These are phyloP conservation scores for Philonicus albiceps DNA, from an alignment of 2,888 invertebrate species.

Conservation along the genomic window DNA sequence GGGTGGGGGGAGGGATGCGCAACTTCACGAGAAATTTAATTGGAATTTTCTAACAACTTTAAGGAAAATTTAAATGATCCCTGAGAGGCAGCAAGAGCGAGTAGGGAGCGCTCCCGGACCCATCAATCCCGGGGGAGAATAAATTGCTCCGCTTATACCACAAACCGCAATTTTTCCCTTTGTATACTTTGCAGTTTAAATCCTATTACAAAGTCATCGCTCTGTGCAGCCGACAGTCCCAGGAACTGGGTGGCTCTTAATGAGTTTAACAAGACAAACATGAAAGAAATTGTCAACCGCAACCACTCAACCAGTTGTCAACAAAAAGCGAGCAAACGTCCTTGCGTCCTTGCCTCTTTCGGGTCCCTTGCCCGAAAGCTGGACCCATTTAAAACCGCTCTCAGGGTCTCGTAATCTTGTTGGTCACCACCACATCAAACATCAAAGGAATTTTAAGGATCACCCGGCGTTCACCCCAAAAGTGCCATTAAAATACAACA, in stretches of 20 bases:
- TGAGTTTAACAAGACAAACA: conserved; percentile 34
- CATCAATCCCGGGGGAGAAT: conserved; percentile 12
- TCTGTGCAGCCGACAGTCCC: not conserved
- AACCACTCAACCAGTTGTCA: conserved; percentile 29
- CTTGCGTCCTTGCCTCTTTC: not conserved
- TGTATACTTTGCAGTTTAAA: not conserved
- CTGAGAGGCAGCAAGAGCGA: not conserved
- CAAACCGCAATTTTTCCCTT: not conserved
- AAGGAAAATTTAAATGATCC: not conserved
- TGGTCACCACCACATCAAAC: conserved; percentile 47
- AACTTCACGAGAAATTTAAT: not conserved
- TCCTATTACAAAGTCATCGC: conserved; percentile 17
- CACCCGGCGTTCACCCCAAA: conserved; percentile 39
- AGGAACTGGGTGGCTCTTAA: conserved; percentile 6
- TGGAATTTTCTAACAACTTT: conserved; percentile 11
- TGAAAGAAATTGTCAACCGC: conserved; percentile 25
- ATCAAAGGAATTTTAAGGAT: conserved; percentile 49
- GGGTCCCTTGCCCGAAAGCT: not conserved
- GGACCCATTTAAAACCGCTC: not conserved
- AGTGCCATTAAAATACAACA: conserved; percentile 45
- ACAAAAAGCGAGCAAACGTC: conserved; percentile 1
- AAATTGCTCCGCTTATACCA: conserved; percentile 13
- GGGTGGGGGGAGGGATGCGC: too few relatives aligned
- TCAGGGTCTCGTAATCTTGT: conserved; percentile 44
- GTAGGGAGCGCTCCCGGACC: not conserved